Base-by-base conservation (phyloP, 2,888 invertebrate species). In the Callyntrura guangdongensis region DNA sequence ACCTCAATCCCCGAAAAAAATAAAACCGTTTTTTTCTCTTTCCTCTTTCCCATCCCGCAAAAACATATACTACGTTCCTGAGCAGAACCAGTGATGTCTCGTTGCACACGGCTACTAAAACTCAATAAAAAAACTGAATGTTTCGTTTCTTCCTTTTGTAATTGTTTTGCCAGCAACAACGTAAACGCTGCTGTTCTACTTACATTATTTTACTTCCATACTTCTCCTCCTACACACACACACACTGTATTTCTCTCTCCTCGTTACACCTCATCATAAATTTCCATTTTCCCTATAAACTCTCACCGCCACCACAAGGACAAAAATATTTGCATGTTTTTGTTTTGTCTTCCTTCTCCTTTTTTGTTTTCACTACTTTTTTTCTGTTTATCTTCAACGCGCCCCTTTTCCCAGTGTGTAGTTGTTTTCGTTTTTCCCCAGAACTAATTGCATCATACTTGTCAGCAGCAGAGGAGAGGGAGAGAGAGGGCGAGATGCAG, bases 201-300 rank as follows among this genome's bases (percentile, higher is more conserved):
- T 53, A 53, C 12, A 53, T 9, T 53, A n/a, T 61, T 61, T 61
- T 61, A n/a, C n/a, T 61, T 61, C n/a, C 61, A 53, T 53, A 12
- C 14, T 53, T 61, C 2, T 61, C n/a, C 69, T 4, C 69, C 45
- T 36, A n/a, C 22, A 17, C 4, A 61, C 69, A n/a, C 22, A 17
- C 4, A 61, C 69, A 27, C 36, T 36, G 5, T 53, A 5, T 53
- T 2, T 14, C 53, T 53, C 14, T n/a, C n/a, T 14, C 53, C 1
- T 12, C 53, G 12, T 27, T 22, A 47, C 47, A 49, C 11, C 72
- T 74, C 47, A 45, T 2, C 17, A 47, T 47, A 74, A 74, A 74
- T 74, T 74, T 74, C 47, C 47, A 49, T 74, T 74, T 47, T 74
- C 6, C 6, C 72, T 74, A 47, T 74, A 74, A 74, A 20, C 47